phyloP scores from a whole-genome alignment of 2,113 vertebrate genomes.

The Cyprinodon tularosa region DNA sequence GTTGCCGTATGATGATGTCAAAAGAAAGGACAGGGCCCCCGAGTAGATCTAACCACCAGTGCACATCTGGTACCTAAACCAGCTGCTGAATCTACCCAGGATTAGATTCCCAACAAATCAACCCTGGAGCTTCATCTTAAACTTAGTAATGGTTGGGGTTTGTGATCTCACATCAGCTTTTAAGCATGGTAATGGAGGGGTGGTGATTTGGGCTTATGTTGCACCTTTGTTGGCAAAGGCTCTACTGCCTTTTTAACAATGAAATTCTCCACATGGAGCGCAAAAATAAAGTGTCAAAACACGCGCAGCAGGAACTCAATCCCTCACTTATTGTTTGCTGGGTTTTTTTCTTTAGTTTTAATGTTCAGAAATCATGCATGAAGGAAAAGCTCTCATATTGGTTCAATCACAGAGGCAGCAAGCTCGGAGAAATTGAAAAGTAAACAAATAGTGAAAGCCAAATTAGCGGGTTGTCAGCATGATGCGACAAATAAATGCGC shows the following conservation, averaged over 20 bases:
- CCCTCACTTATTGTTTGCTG: neutral
- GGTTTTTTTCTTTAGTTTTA: neutral
- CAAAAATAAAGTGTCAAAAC: neutral
- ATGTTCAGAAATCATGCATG: slow-evolving; percentile 1
- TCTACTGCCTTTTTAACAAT: neutral
- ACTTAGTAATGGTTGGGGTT: too few species aligned
- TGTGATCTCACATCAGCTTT: too few species aligned
- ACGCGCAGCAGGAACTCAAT: neutral
- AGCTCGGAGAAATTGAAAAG: slow-evolving; percentile 28
- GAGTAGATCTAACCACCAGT: too few species aligned
- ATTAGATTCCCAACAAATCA: too few species aligned
- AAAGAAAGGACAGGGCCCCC: too few species aligned
- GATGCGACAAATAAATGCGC: slow-evolving; percentile 23
- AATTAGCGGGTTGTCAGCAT: slow-evolving; percentile 32
- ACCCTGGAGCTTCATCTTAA: too few species aligned
- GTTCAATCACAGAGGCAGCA: slow-evolving; percentile 11
- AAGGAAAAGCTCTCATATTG: slow-evolving; percentile 8
- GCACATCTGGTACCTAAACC: too few species aligned
- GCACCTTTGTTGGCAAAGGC: neutral
- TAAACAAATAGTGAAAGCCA: slow-evolving; percentile 45
- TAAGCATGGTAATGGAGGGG: neutral
- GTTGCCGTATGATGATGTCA: too few species aligned
- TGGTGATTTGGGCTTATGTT: too few species aligned
- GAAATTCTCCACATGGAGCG: neutral
- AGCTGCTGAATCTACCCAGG: too few species aligned